phyloP scores from a whole-genome alignment of 2,797 vertebrate genomes.

The Lutjanus campechanus region DNA sequence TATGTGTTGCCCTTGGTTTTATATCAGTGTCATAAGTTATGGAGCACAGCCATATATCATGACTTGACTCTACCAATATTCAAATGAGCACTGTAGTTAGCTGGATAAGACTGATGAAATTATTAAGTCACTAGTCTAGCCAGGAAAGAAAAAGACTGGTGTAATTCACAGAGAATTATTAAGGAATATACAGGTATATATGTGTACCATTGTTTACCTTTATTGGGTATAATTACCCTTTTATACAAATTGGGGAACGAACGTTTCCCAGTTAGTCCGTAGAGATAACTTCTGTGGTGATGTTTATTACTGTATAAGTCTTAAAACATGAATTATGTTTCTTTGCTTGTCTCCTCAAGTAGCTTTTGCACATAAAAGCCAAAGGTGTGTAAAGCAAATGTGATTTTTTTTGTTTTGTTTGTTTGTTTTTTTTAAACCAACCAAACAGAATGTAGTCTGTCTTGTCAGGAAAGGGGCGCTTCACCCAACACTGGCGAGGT shows the following conservation, averaged over 20 bases:
- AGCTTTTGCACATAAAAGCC: conserved; percentile 72
- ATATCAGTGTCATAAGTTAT: conserved; percentile 58
- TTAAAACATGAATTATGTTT: conserved; percentile 29
- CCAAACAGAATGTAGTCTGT: conserved; percentile 51
- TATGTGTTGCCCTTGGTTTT: conserved; percentile 56
- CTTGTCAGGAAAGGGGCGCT: conserved; percentile 29
- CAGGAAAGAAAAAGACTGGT: conserved; percentile 17
- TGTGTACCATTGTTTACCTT: conserved; percentile 67
- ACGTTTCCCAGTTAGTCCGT: conserved; percentile 34
- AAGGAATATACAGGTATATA: conserved; percentile 57
- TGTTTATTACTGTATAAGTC: conserved; percentile 40
- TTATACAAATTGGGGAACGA: conserved; percentile 44
- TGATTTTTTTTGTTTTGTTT: too few species aligned
- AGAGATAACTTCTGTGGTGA: conserved; percentile 14
- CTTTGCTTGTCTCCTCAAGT: conserved; percentile 48
- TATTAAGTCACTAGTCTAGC: conserved; percentile 21
- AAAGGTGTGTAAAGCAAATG: conserved; percentile 54
- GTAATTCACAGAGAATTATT: conserved; percentile 56
- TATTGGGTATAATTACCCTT: conserved; percentile 55
- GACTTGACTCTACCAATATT: conserved; percentile 65
- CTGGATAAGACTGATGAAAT: conserved; percentile 27
- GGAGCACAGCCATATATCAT: conserved; percentile 81
- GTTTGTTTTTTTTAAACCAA: conserved; percentile 14
- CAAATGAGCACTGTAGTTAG: conserved; percentile 50
- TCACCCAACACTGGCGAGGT: not conserved